Conservation (phyloP, 2,888 invertebrate species). For the Lycia hirtaria region DNA sequence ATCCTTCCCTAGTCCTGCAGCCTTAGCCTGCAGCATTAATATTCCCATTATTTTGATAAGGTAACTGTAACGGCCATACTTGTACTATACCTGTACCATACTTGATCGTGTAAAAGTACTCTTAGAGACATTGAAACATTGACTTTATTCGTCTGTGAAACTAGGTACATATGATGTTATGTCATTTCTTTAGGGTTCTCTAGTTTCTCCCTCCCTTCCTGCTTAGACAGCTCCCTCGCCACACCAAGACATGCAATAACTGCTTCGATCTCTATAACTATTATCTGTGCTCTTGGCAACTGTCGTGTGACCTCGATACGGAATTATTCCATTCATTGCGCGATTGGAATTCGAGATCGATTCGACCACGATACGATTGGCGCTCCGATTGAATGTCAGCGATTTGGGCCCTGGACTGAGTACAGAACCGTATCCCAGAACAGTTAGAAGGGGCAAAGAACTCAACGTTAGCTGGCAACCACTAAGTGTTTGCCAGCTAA, state of each 20-base stretch:
- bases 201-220: too few relatives aligned
- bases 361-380: slow-evolving; percentile 35
- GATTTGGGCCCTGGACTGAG: slow-evolving; percentile 24
- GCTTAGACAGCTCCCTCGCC: not conserved
- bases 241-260: slow-evolving; percentile 6
- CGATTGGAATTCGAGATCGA: slow-evolving; percentile 36
- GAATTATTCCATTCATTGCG: slow-evolving; percentile 36
- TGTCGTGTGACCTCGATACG: slow-evolving; percentile 27
- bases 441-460: not conserved
- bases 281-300: slow-evolving; percentile 9
- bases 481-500: too few relatives aligned
- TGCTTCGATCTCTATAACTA: not conserved
- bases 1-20: too few relatives aligned
- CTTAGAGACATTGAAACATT: too few relatives aligned
- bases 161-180: too few relatives aligned
- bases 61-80: too few relatives aligned
- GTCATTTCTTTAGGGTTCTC: too few relatives aligned
- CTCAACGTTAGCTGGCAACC: not conserved
- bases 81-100: too few relatives aligned
- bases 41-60: too few relatives aligned
- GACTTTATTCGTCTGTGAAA: too few relatives aligned
- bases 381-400: slow-evolving; percentile 35
- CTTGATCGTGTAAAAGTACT: too few relatives aligned
- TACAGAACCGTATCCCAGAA: not conserved
- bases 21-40: too few relatives aligned